Conservation (phyloP, 2,113 vertebrate species). For the Hoplias malabaricus region DNA sequence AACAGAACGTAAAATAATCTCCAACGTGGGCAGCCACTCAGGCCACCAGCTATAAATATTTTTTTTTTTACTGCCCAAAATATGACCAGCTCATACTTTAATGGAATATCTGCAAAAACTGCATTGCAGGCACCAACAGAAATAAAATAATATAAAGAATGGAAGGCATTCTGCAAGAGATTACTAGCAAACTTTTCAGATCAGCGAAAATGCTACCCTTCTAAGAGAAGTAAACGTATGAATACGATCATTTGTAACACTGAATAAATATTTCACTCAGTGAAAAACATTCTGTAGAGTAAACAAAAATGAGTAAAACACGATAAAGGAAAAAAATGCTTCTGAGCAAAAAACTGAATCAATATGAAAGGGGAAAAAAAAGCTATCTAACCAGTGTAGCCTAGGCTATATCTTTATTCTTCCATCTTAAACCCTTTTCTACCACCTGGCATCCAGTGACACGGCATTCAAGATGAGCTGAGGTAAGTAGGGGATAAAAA, state of each 20-base stretch:
- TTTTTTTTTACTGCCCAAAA: too few species aligned
- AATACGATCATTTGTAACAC: background rate
- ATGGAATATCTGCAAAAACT: too few species aligned
- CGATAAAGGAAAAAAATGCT: too few species aligned
- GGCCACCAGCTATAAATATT: too few species aligned
- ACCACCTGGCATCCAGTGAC: background rate
- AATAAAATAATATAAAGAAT: too few species aligned
- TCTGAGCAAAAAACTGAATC: too few species aligned
- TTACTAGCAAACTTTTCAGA: background rate
- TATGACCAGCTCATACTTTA: too few species aligned
- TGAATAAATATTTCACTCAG: background rate
- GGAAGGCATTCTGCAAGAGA: too few species aligned
- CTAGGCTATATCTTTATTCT: background rate
- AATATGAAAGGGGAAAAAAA: background rate
- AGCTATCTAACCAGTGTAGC: background rate
- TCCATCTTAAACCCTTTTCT: background rate
- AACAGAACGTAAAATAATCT: too few species aligned
- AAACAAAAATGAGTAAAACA: background rate
- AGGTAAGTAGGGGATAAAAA: background rate
- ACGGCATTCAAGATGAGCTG: background rate
- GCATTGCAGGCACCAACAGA: too few species aligned
- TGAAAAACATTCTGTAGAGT: background rate
- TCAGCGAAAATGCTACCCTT: background rate
- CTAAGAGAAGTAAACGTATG: background rate
- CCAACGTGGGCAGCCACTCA: too few species aligned